Conservation (phyloP, 2,113 vertebrate species). For the Sporophila hypoxantha region DNA sequence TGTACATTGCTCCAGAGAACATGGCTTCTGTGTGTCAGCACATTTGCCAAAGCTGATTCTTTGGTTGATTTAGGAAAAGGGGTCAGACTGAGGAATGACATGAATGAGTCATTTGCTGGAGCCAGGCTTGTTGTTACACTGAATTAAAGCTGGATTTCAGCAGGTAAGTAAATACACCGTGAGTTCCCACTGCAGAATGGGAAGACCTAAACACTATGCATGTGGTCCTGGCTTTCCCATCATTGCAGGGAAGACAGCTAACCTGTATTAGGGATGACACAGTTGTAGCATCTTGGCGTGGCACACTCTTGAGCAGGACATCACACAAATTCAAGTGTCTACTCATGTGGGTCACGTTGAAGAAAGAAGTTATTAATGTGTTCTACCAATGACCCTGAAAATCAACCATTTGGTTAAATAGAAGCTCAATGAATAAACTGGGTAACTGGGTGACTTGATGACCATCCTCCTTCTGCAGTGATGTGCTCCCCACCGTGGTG, state of each 20-base stretch:
- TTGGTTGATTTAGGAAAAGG: neutral
- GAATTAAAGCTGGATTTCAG: neutral
- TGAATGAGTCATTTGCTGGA: neutral
- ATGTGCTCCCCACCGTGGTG: neutral
- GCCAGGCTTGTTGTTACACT: neutral
- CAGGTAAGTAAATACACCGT: neutral
- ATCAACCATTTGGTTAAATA: neutral
- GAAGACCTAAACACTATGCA: neutral
- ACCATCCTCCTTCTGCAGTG: accelerated
- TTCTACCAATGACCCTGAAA: neutral
- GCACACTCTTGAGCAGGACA: neutral
- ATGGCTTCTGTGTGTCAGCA: neutral
- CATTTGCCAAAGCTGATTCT: neutral
- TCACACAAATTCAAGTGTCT: neutral
- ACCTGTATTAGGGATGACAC: neutral
- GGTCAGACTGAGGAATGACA: neutral
- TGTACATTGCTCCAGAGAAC: accelerated
- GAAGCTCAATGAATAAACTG: neutral
- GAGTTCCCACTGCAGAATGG: neutral
- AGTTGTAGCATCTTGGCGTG: neutral
- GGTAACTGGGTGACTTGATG: neutral
- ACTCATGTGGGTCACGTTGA: neutral
- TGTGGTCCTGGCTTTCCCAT: neutral
- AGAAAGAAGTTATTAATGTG: neutral
- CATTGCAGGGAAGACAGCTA: neutral